A percentile compares a stretch with the other conserved stretches of the same genome.
Conservation (phyloP, 1,140 invertebrate species). For the Drosophila truncata region DNA sequence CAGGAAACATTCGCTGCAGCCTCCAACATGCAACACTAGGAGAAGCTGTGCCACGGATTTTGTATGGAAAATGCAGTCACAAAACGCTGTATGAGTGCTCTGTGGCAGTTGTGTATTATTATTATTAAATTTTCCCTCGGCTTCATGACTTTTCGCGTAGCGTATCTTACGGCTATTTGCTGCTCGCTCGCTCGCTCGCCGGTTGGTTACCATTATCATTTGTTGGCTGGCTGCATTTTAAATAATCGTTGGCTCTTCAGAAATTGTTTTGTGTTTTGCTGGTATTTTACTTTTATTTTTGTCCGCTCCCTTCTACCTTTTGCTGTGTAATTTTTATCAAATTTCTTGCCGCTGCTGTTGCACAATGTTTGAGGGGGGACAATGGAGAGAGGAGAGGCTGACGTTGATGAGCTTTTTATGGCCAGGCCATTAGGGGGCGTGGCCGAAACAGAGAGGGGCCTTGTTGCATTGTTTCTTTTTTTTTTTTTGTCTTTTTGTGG, state of each 20-base stretch:
- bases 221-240: conserved; percentile 79
- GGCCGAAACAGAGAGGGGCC: conserved; percentile 27
- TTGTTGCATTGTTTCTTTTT: conserved; percentile 45
- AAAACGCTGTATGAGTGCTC: conserved; percentile 30
- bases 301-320: conserved; percentile 56
- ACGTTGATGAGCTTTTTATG: conserved; percentile 82
- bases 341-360: conserved; percentile 51
- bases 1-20: conserved; percentile 51
- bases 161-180: conserved; percentile 64
- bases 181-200: conserved; percentile 14
- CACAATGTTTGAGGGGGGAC: conserved; percentile 43
- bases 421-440: conserved; percentile 77
- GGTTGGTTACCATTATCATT: conserved; percentile 72
- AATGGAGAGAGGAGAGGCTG: conserved; percentile 35
- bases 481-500: conserved; percentile 40
- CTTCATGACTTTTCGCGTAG: conserved; percentile 62
- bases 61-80: conserved; percentile 33
- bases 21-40: conserved; percentile 33
- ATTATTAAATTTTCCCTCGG: conserved; percentile 69
- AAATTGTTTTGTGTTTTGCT: conserved; percentile 68
- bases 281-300: conserved; percentile 45
- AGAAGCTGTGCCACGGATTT: conserved; percentile 42
- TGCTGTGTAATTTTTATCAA: conserved; percentile 77
- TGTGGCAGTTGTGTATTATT: conserved; percentile 54
- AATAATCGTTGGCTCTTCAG: conserved; percentile 78